A percentile compares a stretch with the other conserved stretches of the same genome.
These are phyloP conservation scores for Chrysaora quinquecirrha DNA, from an alignment of 30 jellyfish, hydroid and myxozoan species.

Conservation along the genomic window DNA sequence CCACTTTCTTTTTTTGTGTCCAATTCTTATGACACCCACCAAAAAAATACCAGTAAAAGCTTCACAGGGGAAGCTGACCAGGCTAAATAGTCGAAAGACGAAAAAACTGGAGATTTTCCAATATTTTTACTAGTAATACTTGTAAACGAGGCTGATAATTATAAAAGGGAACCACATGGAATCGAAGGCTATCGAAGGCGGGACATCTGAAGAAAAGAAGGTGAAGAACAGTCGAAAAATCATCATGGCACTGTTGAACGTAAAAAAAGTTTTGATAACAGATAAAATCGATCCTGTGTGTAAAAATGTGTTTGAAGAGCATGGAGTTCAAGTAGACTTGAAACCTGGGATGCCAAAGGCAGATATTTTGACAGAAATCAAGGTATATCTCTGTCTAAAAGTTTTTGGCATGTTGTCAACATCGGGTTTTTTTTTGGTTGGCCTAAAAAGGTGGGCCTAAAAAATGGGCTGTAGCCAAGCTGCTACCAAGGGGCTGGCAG, in stretches of 20 bases:
- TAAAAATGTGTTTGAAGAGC: constrained; percentile 43
- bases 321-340: constrained; percentile 66
- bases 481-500: neutral
- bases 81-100: too few species aligned
- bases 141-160: neutral
- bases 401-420: neutral
- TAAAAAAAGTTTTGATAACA: constrained; percentile 67
- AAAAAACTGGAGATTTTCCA: neutral
- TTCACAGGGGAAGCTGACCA: too few species aligned
- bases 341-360: constrained; percentile 86
- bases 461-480: neutral
- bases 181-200: neutral
- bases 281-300: constrained; percentile 83
- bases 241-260: constrained; percentile 51
- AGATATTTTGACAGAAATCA: constrained; percentile 38
- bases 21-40: too few species aligned
- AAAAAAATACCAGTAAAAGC: too few species aligned
- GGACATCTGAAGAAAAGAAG: neutral
- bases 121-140: neutral
- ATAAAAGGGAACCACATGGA: neutral
- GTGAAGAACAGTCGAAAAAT: too few species aligned
- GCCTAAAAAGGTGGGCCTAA: neutral
- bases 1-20: too few species aligned
- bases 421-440: neutral
- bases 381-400: constrained; percentile 31